Percentiles rank a stretch among this genome's conserved stretches.
These are phyloP conservation scores for Chionodraco myersi DNA, from an alignment of 2,113 vertebrate genomes.

Conservation along the genomic window DNA sequence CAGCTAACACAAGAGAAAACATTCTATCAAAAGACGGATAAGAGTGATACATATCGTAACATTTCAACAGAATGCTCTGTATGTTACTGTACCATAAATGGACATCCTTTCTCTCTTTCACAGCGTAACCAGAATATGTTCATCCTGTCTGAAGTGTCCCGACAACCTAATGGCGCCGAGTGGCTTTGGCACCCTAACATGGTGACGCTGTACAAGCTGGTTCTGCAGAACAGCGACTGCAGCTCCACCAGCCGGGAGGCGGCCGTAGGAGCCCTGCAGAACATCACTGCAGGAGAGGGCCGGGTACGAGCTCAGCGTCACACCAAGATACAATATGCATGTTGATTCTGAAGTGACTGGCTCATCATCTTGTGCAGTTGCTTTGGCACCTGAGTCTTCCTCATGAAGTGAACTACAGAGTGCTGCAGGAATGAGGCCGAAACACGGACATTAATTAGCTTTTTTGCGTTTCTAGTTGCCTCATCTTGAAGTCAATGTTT, in stretches of 20 bases:
- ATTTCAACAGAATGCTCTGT: not conserved
- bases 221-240: slow-evolving; percentile 89
- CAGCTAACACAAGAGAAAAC: not conserved
- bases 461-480: too few species aligned
- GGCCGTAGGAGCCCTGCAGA: slow-evolving; percentile 91
- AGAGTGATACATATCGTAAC: not conserved
- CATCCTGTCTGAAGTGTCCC: slow-evolving; percentile 90
- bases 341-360: not conserved
- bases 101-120: not conserved
- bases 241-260: slow-evolving; percentile 89
- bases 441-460: too few species aligned
- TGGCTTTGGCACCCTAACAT: slow-evolving; percentile 97
- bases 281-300: slow-evolving; percentile 92
- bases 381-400: not conserved
- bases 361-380: not conserved
- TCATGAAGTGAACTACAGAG: not conserved
- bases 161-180: slow-evolving; percentile 91
- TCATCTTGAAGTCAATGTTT: too few species aligned
- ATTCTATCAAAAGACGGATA: not conserved
- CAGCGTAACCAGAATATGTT: slow-evolving; percentile 86
- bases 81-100: not conserved
- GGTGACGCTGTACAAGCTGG: slow-evolving; percentile 88
- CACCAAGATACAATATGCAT: not conserved
- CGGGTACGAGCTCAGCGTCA: slow-evolving; percentile 81
- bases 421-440: too few species aligned